These are phyloP conservation scores for Aythya baeri DNA, from an alignment of 2,113 vertebrate species.

Conservation along the genomic window DNA sequence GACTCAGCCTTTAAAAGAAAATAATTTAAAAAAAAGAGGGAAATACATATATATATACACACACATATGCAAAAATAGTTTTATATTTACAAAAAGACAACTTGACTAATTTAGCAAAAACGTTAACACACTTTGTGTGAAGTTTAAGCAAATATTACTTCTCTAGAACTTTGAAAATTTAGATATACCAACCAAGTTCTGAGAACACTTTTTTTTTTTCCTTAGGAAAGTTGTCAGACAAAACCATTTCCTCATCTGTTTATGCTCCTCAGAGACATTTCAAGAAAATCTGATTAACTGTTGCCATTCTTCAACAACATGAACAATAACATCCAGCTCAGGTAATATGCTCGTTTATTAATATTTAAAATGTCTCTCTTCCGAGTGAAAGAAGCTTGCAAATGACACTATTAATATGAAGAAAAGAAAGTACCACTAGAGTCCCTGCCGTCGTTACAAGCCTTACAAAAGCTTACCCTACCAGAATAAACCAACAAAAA, in stretches of 20 bases:
- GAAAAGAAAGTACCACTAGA: background rate
- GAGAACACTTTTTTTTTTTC: background rate
- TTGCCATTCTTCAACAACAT: background rate
- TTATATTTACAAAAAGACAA: background rate
- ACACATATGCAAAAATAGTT: background rate
- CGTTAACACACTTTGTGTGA: background rate
- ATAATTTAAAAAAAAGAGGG: background rate
- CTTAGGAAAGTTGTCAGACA: background rate
- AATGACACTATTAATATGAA: background rate
- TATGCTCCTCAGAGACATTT: background rate
- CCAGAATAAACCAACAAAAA: background rate
- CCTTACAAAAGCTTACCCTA: background rate
- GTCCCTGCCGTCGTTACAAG: background rate
- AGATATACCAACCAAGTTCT: background rate
- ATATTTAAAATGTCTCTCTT: background rate
- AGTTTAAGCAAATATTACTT: background rate
- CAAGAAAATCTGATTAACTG: background rate
- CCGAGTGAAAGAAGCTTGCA: background rate
- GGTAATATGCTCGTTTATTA: background rate
- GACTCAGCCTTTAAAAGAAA: background rate
- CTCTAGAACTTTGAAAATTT: background rate
- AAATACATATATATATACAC: background rate
- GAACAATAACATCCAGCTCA: background rate
- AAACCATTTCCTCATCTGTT: background rate
- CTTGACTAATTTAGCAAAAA: background rate